Conservation (phyloP, 2,888 invertebrate species). For the Scelioninae gen. 1 region DNA sequence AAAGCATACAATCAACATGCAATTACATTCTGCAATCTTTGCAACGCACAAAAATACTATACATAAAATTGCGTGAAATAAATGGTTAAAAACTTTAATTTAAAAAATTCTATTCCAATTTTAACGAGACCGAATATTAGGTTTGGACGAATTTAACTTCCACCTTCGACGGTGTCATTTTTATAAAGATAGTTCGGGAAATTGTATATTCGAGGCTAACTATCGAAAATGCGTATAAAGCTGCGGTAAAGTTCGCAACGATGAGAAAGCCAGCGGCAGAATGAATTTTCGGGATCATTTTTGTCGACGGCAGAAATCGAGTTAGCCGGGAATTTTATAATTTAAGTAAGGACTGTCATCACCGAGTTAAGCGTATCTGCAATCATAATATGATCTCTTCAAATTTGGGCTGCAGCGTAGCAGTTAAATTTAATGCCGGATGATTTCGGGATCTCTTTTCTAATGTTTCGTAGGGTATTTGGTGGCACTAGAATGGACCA, state of each 20-base stretch:
- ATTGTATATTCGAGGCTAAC: constrained; percentile 32
- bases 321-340: constrained; percentile 49
- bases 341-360: constrained; percentile 32
- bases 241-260: constrained; percentile 12
- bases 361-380: constrained; percentile 44
- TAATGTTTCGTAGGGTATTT: constrained; percentile 55
- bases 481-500: constrained; percentile 10
- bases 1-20: too few relatives aligned
- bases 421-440: constrained; percentile 57
- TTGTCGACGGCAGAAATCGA: constrained; percentile 32
- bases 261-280: constrained; percentile 11
- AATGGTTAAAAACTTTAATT: too few relatives aligned
- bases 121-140: not conserved
- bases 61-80: too few relatives aligned
- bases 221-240: constrained; percentile 26
- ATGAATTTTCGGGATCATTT: constrained; percentile 33
- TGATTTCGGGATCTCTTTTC: constrained; percentile 59
- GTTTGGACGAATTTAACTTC: not conserved
- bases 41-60: too few relatives aligned
- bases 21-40: too few relatives aligned
- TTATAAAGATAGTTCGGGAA: constrained; percentile 34
- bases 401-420: constrained; percentile 54
- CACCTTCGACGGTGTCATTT: constrained; percentile 9
- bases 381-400: constrained; percentile 58
- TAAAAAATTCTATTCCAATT: too few relatives aligned